These are phyloP conservation scores for Pluvianellus socialis DNA, from an alignment of 2,113 vertebrate genomes.

Conservation along the genomic window DNA sequence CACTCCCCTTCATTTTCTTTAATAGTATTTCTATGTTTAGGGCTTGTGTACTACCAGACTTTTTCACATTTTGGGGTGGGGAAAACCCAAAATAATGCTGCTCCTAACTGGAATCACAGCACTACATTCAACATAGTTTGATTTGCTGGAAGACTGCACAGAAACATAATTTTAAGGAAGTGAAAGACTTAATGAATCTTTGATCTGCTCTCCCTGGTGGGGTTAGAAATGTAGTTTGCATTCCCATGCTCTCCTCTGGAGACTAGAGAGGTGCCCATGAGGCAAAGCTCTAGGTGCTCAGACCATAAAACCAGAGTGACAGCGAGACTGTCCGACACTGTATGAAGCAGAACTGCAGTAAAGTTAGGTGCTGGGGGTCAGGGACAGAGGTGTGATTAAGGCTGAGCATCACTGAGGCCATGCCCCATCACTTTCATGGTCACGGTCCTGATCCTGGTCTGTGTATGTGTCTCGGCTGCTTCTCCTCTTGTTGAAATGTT, in stretches of 20 bases:
- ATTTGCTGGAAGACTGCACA: background rate
- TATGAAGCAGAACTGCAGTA: background rate
- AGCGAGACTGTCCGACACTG: fast-evolving
- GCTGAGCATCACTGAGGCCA: background rate
- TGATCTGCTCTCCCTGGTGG: background rate
- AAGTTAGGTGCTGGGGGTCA: background rate
- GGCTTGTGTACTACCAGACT: background rate
- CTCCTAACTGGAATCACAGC: background rate
- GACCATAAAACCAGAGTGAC: background rate
- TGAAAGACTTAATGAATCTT: background rate
- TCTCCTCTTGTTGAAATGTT: background rate
- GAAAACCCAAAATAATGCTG: background rate
- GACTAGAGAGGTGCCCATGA: background rate
- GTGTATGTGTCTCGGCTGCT: background rate
- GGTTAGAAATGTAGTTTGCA: background rate
- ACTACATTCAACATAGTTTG: background rate
- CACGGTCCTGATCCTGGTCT: background rate
- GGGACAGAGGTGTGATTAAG: background rate
- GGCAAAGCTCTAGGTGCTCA: background rate
- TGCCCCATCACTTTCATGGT: background rate
- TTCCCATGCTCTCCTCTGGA: background rate
- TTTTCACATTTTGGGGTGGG: background rate
- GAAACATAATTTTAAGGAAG: background rate
- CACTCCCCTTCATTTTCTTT: background rate
- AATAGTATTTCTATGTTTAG: background rate